Conservation (phyloP, 2,888 invertebrate genomes). For the Beris chalybata region DNA sequence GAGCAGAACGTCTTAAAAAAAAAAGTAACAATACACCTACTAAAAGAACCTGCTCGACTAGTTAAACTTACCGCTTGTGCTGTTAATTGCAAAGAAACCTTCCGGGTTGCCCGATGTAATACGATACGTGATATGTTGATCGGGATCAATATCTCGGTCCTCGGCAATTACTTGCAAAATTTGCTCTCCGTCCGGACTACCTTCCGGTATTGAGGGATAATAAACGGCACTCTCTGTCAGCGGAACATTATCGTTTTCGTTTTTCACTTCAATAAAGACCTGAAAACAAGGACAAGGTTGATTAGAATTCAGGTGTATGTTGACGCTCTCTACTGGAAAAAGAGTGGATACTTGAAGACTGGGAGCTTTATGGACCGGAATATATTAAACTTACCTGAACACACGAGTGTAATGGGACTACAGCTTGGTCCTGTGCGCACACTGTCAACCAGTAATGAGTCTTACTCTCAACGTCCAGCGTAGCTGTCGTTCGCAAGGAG, state of each 20-base stretch:
- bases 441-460: constrained; percentile 92
- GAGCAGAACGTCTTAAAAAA: too few species aligned
- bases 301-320: too few species aligned
- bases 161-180: constrained; percentile 76
- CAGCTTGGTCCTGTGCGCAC: constrained; percentile 89
- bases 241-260: constrained; percentile 95
- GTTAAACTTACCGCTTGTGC: constrained; percentile 69
- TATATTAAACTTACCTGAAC: constrained; percentile 66
- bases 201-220: constrained; percentile 77
- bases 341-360: not conserved
- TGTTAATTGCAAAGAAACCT: constrained; percentile 86
- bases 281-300: constrained; percentile 46
- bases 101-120: constrained; percentile 92
- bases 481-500: constrained; percentile 77
- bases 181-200: constrained; percentile 70
- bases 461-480: constrained; percentile 86
- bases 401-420: constrained; percentile 80
- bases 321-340: not conserved
- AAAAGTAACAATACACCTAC: too few species aligned
- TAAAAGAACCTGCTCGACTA: not conserved
- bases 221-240: constrained; percentile 86
- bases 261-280: constrained; percentile 81
- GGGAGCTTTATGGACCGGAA: not conserved
- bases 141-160: constrained; percentile 76
- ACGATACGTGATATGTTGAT: constrained; percentile 71